Percentiles rank a stretch among this genome's conserved stretches.
These are phyloP conservation scores for Epiperipatus broadwayi DNA, from an alignment of 2,888 invertebrate genomes.

Conservation along the genomic window DNA sequence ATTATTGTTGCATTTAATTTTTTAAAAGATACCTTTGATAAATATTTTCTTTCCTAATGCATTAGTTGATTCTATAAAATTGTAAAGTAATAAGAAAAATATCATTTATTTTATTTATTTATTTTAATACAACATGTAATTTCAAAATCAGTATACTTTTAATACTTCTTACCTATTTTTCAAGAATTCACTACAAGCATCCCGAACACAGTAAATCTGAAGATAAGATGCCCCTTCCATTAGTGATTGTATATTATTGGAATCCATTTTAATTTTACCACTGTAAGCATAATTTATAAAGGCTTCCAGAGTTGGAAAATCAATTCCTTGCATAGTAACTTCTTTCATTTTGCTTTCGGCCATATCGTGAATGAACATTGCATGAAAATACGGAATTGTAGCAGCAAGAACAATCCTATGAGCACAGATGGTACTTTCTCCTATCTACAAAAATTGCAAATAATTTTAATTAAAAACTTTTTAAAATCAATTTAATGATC, in stretches of 20 bases:
- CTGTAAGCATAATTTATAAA: slow-evolving; percentile 69
- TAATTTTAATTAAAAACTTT: no score
- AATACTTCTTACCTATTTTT: slow-evolving; percentile 39
- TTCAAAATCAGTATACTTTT: background rate
- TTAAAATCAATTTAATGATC: no score
- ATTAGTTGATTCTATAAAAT: background rate
- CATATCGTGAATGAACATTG: slow-evolving; percentile 78
- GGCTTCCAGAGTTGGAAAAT: slow-evolving; percentile 51
- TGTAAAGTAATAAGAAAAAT: no score
- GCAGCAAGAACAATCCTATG: slow-evolving; percentile 65
- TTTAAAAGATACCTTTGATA: no score
- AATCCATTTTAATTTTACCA: slow-evolving; percentile 50
- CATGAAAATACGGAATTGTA: slow-evolving; percentile 69
- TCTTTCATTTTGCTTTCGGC: slow-evolving; percentile 59
- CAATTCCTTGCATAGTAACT: slow-evolving; percentile 59
- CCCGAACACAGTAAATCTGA: slow-evolving; percentile 53
- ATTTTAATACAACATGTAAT: no score
- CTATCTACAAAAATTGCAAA: slow-evolving; percentile 42
- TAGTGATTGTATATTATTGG: slow-evolving; percentile 58
- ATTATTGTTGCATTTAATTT: no score
- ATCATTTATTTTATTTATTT: background rate
- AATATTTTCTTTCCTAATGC: no score
- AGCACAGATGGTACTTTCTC: slow-evolving; percentile 53
- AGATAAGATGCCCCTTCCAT: slow-evolving; percentile 67
- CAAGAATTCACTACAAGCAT: slow-evolving; percentile 62